These are phyloP conservation scores for Drosophila kuntzei DNA, from an alignment of 2,888 invertebrate species.

Conservation along the genomic window DNA sequence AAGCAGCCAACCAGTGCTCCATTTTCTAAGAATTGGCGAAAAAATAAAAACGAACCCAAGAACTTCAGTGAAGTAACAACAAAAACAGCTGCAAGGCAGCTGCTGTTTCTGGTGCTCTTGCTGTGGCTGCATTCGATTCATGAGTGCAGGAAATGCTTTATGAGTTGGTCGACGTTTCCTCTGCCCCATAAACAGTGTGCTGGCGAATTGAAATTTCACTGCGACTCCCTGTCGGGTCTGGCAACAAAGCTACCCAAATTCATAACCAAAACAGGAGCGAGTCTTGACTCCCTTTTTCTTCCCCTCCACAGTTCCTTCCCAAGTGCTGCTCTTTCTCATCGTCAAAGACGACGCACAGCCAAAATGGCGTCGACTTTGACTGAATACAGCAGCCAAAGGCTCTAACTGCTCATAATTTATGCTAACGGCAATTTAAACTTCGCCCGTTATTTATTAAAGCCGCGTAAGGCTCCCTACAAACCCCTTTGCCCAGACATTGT, in stretches of 20 bases:
- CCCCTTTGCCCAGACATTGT: conserved; percentile 24
- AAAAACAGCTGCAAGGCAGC: conserved; percentile 21
- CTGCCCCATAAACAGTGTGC: conserved; percentile 67
- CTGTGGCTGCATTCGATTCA: conserved; percentile 58
- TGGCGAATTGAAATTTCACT: conserved; percentile 74
- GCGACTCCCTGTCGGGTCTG: neutral
- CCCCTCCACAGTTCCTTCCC: neutral
- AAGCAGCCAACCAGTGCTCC: conserved; percentile 68
- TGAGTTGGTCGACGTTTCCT: conserved; percentile 71
- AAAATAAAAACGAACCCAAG: conserved; percentile 22
- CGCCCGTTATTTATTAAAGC: conserved; percentile 77
- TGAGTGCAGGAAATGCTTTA: conserved; percentile 81
- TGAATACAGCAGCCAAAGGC: conserved; percentile 67
- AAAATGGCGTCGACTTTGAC: conserved; percentile 60
- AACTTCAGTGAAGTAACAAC: conserved; percentile 50
- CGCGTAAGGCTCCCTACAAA: conserved; percentile 27
- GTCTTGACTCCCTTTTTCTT: neutral
- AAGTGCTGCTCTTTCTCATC: conserved; percentile 17
- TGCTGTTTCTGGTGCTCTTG: conserved; percentile 9
- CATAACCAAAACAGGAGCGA: conserved; percentile 33
- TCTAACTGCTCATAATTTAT: conserved; percentile 80
- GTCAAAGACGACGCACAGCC: conserved; percentile 31
- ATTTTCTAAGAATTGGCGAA: conserved; percentile 64
- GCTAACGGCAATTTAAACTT: conserved; percentile 83
- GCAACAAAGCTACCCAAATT: conserved; percentile 40